phyloP scores from a whole-genome alignment of 2,113 vertebrate genomes.

The Phoenicopterus ruber region DNA sequence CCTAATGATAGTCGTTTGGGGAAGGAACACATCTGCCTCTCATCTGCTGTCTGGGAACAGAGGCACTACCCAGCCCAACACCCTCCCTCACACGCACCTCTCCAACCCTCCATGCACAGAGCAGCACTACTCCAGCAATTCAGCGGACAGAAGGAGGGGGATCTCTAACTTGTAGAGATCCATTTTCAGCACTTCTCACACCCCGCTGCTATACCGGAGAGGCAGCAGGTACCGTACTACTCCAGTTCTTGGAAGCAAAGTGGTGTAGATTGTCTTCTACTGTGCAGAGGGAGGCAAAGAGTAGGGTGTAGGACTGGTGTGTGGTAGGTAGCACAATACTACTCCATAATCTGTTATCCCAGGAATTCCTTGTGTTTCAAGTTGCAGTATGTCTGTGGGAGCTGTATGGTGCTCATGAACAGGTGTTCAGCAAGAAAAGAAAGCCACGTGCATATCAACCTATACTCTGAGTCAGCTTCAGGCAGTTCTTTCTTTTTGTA shows the following conservation, averaged over 20 bases:
- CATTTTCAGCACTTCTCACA: neutral
- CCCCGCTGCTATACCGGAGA: neutral
- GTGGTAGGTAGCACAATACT: neutral
- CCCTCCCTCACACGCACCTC: neutral
- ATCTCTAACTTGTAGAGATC: neutral
- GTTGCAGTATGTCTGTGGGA: neutral
- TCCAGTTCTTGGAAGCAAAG: neutral
- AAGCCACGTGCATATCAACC: neutral
- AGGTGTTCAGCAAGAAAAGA: neutral
- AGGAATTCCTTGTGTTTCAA: neutral
- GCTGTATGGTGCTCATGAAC: neutral
- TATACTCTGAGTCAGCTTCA: neutral
- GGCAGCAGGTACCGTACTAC: neutral
- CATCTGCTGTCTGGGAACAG: neutral
- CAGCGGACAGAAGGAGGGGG: neutral
- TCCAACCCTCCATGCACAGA: neutral
- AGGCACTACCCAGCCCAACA: neutral
- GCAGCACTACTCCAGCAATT: neutral
- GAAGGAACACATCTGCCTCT: neutral
- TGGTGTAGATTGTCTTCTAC: neutral
- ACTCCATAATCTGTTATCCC: neutral
- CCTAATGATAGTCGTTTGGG: neutral
- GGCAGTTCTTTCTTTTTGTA: neutral
- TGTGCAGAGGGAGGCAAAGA: neutral
- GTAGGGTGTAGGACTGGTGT: neutral